Conservation (phyloP, 2,797 vertebrate genomes). For the Poecilia gillii region DNA sequence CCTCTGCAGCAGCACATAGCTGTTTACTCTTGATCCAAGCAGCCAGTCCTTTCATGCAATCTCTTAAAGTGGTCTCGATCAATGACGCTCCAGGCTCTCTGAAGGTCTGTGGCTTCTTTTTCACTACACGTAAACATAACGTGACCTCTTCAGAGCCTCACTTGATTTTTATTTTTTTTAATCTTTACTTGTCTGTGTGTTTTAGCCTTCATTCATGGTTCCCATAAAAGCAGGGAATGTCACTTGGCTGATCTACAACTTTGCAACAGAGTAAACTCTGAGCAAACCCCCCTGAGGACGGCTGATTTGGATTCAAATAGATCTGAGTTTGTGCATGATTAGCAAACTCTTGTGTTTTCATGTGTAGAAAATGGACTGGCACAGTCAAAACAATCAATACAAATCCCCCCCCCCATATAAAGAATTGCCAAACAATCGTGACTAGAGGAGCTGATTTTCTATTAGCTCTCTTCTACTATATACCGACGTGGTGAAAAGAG, state of each 20-base stretch:
- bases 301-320: not conserved
- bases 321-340: too few species aligned
- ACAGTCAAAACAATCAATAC: not conserved
- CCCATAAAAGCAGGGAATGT: not conserved
- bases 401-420: not conserved
- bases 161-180: not conserved
- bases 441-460: not conserved
- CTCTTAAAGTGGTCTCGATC: constrained; percentile 5
- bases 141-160: constrained; percentile 3
- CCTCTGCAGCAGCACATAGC: constrained; percentile 13
- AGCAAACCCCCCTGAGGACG: not conserved
- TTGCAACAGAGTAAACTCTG: not conserved
- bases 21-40: constrained; percentile 22
- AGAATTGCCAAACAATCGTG: too few species aligned
- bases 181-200: not conserved
- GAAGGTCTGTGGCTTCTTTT: not conserved
- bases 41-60: constrained; percentile 3
- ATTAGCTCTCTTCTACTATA: not conserved
- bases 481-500: not conserved
- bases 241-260: not conserved
- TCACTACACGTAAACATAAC: not conserved
- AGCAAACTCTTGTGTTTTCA: not conserved
- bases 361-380: not conserved
- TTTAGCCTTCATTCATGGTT: not conserved
- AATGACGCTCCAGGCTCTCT: constrained; percentile 1